phyloP scores from a whole-genome alignment of 1,140 invertebrate species.

The Triops longicaudatus region DNA sequence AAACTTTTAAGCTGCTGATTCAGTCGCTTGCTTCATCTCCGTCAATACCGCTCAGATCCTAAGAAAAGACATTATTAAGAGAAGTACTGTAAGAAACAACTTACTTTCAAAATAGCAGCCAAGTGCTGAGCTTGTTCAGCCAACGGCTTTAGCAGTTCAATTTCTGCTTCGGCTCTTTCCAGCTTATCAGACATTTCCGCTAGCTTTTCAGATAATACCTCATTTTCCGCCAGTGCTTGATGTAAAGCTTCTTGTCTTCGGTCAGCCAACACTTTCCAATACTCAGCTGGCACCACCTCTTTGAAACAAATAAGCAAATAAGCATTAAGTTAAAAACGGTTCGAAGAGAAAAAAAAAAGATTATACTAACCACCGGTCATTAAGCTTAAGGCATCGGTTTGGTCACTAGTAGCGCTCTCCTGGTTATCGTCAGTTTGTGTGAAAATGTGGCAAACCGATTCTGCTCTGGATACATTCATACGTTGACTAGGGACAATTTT shows the following conservation, averaged over 20 bases:
- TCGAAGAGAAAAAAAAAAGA: background rate
- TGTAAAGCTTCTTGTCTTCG: background rate
- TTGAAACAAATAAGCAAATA: too few relatives aligned
- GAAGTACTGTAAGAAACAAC: background rate
- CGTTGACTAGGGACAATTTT: background rate
- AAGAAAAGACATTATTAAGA: background rate
- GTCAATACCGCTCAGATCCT: background rate
- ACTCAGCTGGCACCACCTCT: constrained; percentile 16
- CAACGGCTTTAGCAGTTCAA: constrained; percentile 15
- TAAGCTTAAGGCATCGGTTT: constrained; percentile 5
- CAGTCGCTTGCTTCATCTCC: background rate
- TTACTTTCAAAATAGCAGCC: constrained; percentile 20
- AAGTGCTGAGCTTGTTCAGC: constrained; percentile 23
- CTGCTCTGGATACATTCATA: background rate
- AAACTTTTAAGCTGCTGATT: background rate
- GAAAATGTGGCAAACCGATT: background rate
- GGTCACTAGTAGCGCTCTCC: background rate
- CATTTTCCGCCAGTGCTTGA: constrained; percentile 18
- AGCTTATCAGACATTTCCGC: background rate
- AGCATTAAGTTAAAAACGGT: background rate
- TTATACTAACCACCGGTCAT: constrained; percentile 9
- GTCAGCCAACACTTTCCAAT: constrained; percentile 20
- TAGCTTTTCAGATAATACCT: background rate
- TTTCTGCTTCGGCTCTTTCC: background rate
- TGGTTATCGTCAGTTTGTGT: background rate